These are phyloP conservation scores for Alethe diademata DNA, from an alignment of 2,113 vertebrate species.

Conservation along the genomic window DNA sequence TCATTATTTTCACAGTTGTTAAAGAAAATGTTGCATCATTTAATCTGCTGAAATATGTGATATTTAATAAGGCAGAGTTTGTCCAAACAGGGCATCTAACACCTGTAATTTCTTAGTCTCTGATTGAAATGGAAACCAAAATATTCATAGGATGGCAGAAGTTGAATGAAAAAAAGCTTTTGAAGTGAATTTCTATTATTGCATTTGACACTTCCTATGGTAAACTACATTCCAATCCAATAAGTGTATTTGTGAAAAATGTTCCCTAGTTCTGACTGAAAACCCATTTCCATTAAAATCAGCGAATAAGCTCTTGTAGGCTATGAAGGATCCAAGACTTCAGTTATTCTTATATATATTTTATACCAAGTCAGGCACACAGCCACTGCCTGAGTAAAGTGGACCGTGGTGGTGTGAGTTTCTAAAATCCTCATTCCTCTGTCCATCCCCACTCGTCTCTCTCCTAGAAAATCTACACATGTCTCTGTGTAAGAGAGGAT, in stretches of 20 bases:
- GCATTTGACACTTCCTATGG: neutral
- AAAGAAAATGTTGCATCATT: neutral
- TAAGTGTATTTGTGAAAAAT: neutral
- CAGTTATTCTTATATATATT: neutral
- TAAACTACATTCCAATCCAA: neutral
- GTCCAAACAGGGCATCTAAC: neutral
- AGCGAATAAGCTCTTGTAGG: neutral
- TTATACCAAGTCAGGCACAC: rapidly evolving
- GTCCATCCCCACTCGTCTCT: neutral
- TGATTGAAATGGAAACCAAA: neutral
- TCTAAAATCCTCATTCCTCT: neutral
- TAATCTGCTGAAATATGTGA: neutral
- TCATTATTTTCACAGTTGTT: neutral
- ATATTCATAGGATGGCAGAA: neutral
- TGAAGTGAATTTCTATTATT: neutral
- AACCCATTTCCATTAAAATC: neutral
- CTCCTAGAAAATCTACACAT: rapidly evolving
- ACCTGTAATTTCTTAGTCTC: neutral
- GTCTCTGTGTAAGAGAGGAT: neutral
- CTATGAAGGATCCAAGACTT: neutral
- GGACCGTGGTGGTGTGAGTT: neutral
- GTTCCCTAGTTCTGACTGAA: neutral
- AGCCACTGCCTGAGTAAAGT: neutral
- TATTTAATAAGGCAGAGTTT: neutral
- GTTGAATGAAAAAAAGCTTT: neutral